Base-by-base conservation (phyloP, 2,888 invertebrate genomes). In the Stictocephala bisonia region DNA sequence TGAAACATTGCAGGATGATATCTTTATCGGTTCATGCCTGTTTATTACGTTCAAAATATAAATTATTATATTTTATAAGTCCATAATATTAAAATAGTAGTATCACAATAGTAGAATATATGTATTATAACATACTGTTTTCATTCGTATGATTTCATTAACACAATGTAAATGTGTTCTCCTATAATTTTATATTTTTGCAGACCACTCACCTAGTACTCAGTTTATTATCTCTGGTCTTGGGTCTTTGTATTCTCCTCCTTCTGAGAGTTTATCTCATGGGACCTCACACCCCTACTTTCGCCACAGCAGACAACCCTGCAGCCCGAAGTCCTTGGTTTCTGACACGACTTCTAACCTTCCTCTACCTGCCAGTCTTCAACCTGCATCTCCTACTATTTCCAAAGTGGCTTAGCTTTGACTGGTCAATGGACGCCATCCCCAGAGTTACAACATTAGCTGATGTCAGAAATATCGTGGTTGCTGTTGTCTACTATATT, bases 381-480 rank as follows among this genome's bases (percentile, higher is more conserved):
- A 97, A 98, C 85, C 91, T 96, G 81, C 90, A 91, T 84, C 89
- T 98, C 81, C 87, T 98, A 74, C 83, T 97, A 50, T 95, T 91
- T 84, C 98, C 98, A 6, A 89, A 90, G 79, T 90, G 91, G 79
- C 87, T 99, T 72, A 97, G 97, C 84, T 99, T 97, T 86, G 98
- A 99, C 85, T 99, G 98, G 99, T 97, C 97, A 27, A 98, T 99
- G 98, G 96, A 97, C 81, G 93, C 98, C 1, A 91, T 99, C 80
- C 96, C 97, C 9, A 88, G 95, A 75, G 90, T 99, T 79, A 90
- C 90, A 58, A 88, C 90, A 27, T 79, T 94, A 22, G 86, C 89
- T 80, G 98, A 99, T 84, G 86, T 88, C 3, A 88, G 98, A 77
- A 96, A 96, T 84, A 83, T 94, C 70, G 87, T 90, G 76, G 90